Base-by-base conservation (phyloP, 92 coral and sea anemone species). In the Diadumene lineata region DNA sequence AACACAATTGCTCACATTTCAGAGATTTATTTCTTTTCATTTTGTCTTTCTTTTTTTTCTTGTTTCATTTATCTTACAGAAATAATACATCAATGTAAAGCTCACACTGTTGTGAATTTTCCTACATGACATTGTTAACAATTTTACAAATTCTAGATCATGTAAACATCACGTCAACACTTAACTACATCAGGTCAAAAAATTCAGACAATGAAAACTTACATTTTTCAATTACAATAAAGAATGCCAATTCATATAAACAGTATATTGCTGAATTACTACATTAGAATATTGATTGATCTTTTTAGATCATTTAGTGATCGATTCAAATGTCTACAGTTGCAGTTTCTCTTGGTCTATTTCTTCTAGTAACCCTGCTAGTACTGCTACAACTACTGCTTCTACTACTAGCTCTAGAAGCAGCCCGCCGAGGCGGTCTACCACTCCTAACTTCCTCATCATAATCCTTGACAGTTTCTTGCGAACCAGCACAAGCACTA, bases 371-470 rank as follows among this genome's bases (percentile, higher is more conserved):
- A 15, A 50, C 51, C 77, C 82, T 68, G 28, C 85, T 77, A 53
- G 89, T 79, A 57, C 93, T 87, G 56, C 97, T 89, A 73, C 96
- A 84, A 51, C 91, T 81, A 29, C 86, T 81, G 77, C 90, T 89
- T 48, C 88, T 74, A 46, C 96, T 92, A 65, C 90, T 82, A 22
- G 75, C 62, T 31, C 75, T 28, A 27, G 75, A 70, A 16, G 64
- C 6, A 50, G 34, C 50, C 30, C 64, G 48, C 44, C 53, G 57
- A 70, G 75, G 75, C 16, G 75, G 66, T 21, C 53, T 17, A n/a
- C 77, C 56, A 56, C 43, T 19, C 75, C 75, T 70, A 8, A 58
- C 60, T 48, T 48, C 33, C 51, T 56, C 48, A 4, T 26, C 33
- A 58, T 58, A 23, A 15, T 57, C 50, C 31, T 64, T 50, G 64